These are phyloP conservation scores for Brachypalpus laphriformis DNA, from an alignment of 2,888 invertebrate genomes.

Conservation along the genomic window DNA sequence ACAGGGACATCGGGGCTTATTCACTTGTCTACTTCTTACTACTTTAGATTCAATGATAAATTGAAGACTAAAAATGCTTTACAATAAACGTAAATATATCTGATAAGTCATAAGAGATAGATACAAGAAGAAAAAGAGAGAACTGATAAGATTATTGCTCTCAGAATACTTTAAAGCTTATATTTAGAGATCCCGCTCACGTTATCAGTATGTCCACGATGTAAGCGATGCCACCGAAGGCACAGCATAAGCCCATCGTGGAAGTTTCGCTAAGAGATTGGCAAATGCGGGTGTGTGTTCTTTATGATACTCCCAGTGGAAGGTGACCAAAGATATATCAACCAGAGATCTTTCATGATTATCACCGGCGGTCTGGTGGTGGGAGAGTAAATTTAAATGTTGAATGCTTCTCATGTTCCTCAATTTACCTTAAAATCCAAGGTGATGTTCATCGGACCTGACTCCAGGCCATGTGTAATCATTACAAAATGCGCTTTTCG, in stretches of 20 bases:
- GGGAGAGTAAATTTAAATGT: not conserved
- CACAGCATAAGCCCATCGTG: constrained; percentile 78
- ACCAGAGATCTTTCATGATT: constrained; percentile 76
- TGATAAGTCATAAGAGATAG: constrained; percentile 52
- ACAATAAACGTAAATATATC: constrained; percentile 45
- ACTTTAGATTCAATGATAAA: constrained; percentile 40
- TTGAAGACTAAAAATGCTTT: constrained; percentile 38
- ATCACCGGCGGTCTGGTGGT: constrained; percentile 75
- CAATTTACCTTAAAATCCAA: constrained; percentile 76
- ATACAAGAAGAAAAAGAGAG: constrained; percentile 30
- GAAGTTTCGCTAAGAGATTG: constrained; percentile 77
- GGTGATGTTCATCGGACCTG: constrained; percentile 77
- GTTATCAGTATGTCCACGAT: constrained; percentile 77
- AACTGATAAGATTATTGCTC: constrained; percentile 58
- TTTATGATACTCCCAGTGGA: constrained; percentile 78
- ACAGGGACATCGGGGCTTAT: constrained; percentile 9
- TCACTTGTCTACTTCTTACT: constrained; percentile 18
- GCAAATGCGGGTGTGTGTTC: constrained; percentile 78
- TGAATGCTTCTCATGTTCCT: not conserved
- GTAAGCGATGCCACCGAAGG: constrained; percentile 78
- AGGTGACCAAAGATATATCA: constrained; percentile 78
- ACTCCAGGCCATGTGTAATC: constrained; percentile 78
- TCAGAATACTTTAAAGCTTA: constrained; percentile 49
- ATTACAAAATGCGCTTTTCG: constrained; percentile 77
- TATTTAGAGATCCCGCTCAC: not conserved